Conservation (phyloP, 2,113 vertebrate species). For the Tyto alba region DNA sequence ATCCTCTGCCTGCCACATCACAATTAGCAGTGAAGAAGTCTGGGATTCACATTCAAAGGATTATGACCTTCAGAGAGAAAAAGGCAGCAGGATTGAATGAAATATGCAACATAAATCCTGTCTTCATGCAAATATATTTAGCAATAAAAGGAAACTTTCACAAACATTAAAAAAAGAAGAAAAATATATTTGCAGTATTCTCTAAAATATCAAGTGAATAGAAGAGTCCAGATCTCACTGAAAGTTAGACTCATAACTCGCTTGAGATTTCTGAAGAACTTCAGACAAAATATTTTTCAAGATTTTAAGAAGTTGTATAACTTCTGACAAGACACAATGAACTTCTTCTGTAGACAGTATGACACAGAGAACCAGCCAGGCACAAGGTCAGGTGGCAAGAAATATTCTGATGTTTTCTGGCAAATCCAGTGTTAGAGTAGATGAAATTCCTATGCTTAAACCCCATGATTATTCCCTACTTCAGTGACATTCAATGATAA, state of each 20-base stretch:
- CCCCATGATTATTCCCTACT: background rate
- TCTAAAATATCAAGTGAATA: background rate
- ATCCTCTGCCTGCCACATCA: background rate
- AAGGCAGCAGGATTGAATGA: background rate
- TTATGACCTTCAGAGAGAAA: background rate
- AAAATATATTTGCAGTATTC: background rate
- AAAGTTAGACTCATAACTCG: background rate
- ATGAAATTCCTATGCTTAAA: background rate
- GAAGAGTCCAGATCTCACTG: background rate
- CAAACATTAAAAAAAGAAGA: background rate
- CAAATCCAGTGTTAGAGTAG: background rate
- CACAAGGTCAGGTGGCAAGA: background rate
- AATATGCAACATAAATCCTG: background rate
- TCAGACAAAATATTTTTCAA: background rate
- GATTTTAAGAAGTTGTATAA: background rate
- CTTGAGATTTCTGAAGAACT: background rate
- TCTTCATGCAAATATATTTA: background rate
- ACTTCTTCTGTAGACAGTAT: background rate
- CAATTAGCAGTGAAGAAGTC: background rate
- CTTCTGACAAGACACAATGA: background rate
- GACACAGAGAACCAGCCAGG: background rate
- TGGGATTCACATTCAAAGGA: background rate
- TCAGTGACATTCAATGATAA: background rate
- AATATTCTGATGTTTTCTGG: background rate
- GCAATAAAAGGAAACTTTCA: background rate